phyloP scores from a whole-genome alignment of 1,140 invertebrate species.

The Diuraphis noxia region DNA sequence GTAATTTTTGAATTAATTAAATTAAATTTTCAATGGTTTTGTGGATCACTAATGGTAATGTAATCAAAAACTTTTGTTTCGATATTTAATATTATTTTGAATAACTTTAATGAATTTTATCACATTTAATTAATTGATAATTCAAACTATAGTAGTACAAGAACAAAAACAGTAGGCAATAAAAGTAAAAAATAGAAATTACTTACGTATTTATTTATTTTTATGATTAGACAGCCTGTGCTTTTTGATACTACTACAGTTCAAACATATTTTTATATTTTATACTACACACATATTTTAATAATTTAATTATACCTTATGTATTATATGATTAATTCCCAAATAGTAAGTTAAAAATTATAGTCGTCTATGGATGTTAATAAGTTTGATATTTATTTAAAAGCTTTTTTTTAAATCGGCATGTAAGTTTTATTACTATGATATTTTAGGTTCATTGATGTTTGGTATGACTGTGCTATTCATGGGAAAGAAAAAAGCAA shows the following conservation, averaged over 20 bases:
- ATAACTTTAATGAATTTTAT: not conserved
- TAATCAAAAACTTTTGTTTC: not conserved
- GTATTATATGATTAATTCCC: not conserved
- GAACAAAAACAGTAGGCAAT: not conserved
- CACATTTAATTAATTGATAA: not conserved
- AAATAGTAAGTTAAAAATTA: not conserved
- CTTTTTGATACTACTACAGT: not conserved
- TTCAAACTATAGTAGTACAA: not conserved
- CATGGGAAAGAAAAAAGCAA: slow-evolving; percentile 56
- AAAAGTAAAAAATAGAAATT: not conserved
- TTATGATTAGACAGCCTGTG: not conserved
- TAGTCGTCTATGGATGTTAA: not conserved
- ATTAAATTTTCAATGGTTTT: not conserved
- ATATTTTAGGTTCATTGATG: slow-evolving; percentile 57
- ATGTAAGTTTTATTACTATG: not conserved
- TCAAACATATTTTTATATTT: not conserved
- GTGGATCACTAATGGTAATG: not conserved
- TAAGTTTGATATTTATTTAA: not conserved
- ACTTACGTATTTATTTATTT: not conserved
- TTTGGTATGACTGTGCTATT: slow-evolving; percentile 57
- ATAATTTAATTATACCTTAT: not conserved
- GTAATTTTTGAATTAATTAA: not conserved
- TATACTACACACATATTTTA: not conserved
- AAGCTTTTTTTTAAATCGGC: not conserved
- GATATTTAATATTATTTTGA: not conserved